A percentile compares a stretch with the other conserved stretches of the same genome.
phyloP scores from a whole-genome alignment of 2,113 vertebrate species.

The Dinomys branickii region DNA sequence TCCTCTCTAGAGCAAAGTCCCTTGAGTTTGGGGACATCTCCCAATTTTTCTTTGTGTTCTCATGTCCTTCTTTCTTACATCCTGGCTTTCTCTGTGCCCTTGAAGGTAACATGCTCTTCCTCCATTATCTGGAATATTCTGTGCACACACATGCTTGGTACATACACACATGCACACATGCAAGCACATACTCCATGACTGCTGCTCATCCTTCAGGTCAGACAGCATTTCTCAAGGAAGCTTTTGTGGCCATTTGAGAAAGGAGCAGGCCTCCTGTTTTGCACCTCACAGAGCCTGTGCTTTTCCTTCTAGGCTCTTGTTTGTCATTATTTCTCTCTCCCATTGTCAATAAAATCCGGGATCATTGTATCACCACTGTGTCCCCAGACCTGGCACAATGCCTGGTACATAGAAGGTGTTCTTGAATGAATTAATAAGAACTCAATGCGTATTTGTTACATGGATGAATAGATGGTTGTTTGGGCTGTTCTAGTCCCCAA shows the following conservation, averaged over 20 bases:
- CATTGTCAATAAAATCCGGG: slow-evolving; percentile 74
- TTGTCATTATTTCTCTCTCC: slow-evolving; percentile 57
- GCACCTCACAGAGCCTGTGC: background rate
- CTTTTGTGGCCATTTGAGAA: background rate
- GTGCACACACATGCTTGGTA: too few species aligned
- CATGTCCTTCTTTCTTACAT: background rate
- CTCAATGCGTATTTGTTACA: slow-evolving; percentile 80
- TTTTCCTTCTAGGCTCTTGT: slow-evolving; percentile 52
- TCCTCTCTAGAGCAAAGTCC: background rate
- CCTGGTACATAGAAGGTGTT: slow-evolving; percentile 79
- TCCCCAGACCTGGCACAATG: slow-evolving; percentile 73
- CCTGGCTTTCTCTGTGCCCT: background rate
- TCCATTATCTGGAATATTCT: slow-evolving; percentile 20
- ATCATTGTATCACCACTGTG: slow-evolving; percentile 69
- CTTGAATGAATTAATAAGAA: slow-evolving; percentile 79
- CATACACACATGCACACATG: background rate
- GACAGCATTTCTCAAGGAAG: slow-evolving; percentile 34
- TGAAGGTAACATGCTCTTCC: background rate
- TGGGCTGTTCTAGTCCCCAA: slow-evolving; percentile 75
- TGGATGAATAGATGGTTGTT: slow-evolving; percentile 79
- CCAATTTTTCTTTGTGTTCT: background rate
- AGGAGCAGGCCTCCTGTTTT: background rate
- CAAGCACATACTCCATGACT: background rate
- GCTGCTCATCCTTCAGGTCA: background rate
- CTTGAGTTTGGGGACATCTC: background rate